phyloP scores from a whole-genome alignment of 2,113 vertebrate species.

The Trogon surrucura region DNA sequence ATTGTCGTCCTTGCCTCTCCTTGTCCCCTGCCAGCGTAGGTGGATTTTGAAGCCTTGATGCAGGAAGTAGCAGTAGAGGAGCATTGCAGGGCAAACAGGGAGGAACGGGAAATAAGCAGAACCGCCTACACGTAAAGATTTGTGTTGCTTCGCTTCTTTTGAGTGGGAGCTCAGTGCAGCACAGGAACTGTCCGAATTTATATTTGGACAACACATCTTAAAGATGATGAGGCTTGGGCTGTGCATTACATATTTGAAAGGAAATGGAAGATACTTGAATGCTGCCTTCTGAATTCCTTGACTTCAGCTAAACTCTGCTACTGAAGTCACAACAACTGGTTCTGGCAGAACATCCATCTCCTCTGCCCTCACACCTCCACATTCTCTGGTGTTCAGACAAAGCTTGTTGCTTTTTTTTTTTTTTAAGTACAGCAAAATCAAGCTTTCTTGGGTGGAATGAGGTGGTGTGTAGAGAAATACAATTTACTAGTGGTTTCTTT shows the following conservation, averaged over 20 bases:
- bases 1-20: not conserved
- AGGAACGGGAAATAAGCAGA: not conserved
- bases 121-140: not conserved
- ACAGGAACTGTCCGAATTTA: not conserved
- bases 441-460: not conserved
- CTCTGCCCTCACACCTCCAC: not conserved
- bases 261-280: not conserved
- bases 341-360: not conserved
- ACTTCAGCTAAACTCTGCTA: not conserved
- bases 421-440: not conserved
- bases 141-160: not conserved
- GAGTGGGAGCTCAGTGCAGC: conserved; percentile 32
- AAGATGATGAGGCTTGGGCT: not conserved
- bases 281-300: not conserved
- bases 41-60: not conserved
- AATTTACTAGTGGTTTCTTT: not conserved
- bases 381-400: not conserved
- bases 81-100: not conserved
- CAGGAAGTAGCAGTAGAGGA: not conserved
- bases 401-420: not conserved
- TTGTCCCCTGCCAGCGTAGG: not conserved
- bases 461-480: not conserved
- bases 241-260: not conserved
- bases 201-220: conserved; percentile 25
- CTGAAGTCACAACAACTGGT: not conserved